Conservation (phyloP, 2,797 vertebrate genomes). For the Rhinoraja longicauda region DNA sequence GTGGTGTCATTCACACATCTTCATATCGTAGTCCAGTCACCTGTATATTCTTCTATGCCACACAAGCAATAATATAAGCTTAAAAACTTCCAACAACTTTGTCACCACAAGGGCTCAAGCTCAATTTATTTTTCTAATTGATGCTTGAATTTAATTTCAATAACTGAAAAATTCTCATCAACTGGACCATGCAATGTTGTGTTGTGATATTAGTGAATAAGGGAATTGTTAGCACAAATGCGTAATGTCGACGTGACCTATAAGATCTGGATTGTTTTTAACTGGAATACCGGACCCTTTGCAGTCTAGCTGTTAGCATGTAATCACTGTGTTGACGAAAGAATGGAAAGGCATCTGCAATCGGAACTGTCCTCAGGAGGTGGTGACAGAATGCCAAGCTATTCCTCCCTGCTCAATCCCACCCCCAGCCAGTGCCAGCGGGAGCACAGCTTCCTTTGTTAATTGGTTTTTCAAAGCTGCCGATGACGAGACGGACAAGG, state of each 20-base stretch:
- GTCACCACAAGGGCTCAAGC: neutral
- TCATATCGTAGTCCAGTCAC: neutral
- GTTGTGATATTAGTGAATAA: neutral
- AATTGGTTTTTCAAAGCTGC: neutral
- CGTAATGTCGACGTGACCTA: neutral
- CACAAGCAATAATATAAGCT: neutral
- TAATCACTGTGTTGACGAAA: neutral
- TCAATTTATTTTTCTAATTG: neutral
- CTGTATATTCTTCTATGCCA: neutral
- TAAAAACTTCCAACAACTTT: neutral
- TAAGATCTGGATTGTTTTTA: neutral
- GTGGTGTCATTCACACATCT: neutral
- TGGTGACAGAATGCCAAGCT: neutral
- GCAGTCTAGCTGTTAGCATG: neutral
- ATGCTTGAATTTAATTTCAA: neutral
- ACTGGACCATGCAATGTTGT: neutral
- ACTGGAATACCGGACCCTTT: neutral
- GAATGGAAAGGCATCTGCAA: neutral
- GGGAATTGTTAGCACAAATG: neutral
- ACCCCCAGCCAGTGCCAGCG: neutral
- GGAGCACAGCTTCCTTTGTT: neutral
- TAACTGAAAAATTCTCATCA: neutral
- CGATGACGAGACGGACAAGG: neutral
- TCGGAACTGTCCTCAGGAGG: neutral
- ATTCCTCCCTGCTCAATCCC: neutral